phyloP scores from a whole-genome alignment of 2,797 vertebrate genomes.

The Semotilus atromaculatus region DNA sequence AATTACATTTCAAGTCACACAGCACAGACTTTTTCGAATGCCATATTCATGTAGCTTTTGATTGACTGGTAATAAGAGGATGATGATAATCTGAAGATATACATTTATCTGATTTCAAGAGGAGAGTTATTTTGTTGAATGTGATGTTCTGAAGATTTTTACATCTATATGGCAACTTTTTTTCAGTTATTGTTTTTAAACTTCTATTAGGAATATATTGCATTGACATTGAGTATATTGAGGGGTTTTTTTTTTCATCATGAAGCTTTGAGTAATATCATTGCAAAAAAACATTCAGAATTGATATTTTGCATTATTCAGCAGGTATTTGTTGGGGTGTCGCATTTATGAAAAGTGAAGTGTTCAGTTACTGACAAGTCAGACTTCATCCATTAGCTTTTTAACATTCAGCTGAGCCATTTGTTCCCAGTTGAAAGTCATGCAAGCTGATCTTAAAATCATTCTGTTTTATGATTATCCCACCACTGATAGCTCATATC shows the following conservation, averaged over 20 bases:
- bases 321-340: slow-evolving; percentile 37
- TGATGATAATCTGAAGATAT: background rate
- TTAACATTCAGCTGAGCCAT: slow-evolving; percentile 37
- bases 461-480: slow-evolving; percentile 48
- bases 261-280: background rate
- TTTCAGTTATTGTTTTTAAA: background rate
- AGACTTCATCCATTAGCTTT: slow-evolving; percentile 54
- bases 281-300: background rate
- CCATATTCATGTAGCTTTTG: slow-evolving; percentile 12
- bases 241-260: background rate
- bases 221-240: too few relatives aligned
- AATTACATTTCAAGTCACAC: slow-evolving; percentile 25
- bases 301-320: background rate
- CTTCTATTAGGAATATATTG: background rate
- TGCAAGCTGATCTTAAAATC: slow-evolving; percentile 56
- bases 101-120: background rate
- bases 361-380: slow-evolving; percentile 49
- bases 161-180: background rate
- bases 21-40: slow-evolving; percentile 19
- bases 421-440: slow-evolving; percentile 55
- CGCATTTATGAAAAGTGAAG: slow-evolving; percentile 41
- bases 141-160: background rate
- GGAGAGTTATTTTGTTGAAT: background rate
- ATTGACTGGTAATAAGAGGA: slow-evolving; percentile 9
- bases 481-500: slow-evolving; percentile 51